These are phyloP conservation scores for Drosophila kambysellisi DNA, from an alignment of 2,888 invertebrate species.

Conservation along the genomic window DNA sequence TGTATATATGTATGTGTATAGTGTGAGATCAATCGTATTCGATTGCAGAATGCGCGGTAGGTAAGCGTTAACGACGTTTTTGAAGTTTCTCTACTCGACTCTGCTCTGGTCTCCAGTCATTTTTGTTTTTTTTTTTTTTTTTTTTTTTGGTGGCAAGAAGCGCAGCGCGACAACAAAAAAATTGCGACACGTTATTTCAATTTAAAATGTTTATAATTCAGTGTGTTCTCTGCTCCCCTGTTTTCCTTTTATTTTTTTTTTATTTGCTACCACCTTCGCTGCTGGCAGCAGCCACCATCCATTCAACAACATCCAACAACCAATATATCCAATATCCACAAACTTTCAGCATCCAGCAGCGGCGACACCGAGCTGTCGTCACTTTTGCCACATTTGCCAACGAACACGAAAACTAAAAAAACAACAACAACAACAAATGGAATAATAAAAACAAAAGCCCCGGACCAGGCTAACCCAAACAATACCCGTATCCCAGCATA, in stretches of 20 bases:
- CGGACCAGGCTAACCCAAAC: slow-evolving; percentile 24
- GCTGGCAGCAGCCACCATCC: slow-evolving; percentile 27
- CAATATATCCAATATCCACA: slow-evolving; percentile 16
- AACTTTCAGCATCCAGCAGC: slow-evolving; percentile 41
- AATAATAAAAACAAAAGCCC: slow-evolving; percentile 33
- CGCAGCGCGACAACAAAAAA: slow-evolving; percentile 71
- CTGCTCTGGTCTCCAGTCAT: slow-evolving; percentile 20
- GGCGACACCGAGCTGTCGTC: slow-evolving; percentile 56
- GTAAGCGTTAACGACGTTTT: slow-evolving; percentile 82
- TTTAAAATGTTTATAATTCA: slow-evolving; percentile 81
- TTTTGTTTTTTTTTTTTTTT: too few species aligned
- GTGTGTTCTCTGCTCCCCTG: slow-evolving; percentile 60
- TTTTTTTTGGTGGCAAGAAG: slow-evolving; percentile 52
- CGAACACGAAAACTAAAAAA: slow-evolving; percentile 20
- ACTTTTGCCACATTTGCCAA: slow-evolving; percentile 45
- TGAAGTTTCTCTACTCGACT: slow-evolving; percentile 58
- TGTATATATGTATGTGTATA: slow-evolving; percentile 19
- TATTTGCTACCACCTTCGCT: slow-evolving; percentile 49
- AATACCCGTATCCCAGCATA: slow-evolving; percentile 9
- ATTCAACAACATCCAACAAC: slow-evolving; percentile 19
- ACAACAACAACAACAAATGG: slow-evolving; percentile 3
- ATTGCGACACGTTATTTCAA: slow-evolving; percentile 83
- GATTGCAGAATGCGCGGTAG: slow-evolving; percentile 84
- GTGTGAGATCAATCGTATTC: slow-evolving; percentile 83
- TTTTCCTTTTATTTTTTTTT: slow-evolving; percentile 23